phyloP scores from a whole-genome alignment of 2,113 vertebrate genomes.

The Tauraco erythrolophus region DNA sequence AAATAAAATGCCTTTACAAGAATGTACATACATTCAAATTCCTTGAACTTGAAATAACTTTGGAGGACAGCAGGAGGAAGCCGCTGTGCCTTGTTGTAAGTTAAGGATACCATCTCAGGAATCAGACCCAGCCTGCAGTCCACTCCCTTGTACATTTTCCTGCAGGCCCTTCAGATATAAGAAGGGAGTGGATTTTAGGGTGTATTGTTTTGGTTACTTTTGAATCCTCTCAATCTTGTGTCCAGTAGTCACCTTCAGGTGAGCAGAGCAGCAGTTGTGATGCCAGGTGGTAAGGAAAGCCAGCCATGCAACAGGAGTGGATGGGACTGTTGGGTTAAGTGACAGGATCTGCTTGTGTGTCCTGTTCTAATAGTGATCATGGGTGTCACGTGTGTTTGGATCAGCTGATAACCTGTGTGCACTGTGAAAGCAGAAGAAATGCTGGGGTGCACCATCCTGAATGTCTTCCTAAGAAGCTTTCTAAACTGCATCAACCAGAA shows the following conservation, averaged over 20 bases:
- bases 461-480: neutral
- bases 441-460: neutral
- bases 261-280: neutral
- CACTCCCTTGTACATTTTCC: accelerated
- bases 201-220: neutral
- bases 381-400: accelerated
- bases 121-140: neutral
- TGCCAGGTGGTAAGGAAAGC: neutral
- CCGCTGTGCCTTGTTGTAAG: neutral
- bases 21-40: neutral
- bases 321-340: neutral
- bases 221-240: neutral
- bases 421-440: neutral
- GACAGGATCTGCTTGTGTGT: neutral
- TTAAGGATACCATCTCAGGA: neutral
- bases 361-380: accelerated
- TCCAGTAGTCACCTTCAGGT: neutral
- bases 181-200: neutral
- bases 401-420: neutral
- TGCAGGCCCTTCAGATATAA: neutral
- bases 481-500: neutral
- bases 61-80: neutral
- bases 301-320: neutral
- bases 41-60: neutral
- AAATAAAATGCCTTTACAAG: neutral